phyloP scores from a whole-genome alignment of 2,888 invertebrate species.

The Tetragnatha montana region DNA sequence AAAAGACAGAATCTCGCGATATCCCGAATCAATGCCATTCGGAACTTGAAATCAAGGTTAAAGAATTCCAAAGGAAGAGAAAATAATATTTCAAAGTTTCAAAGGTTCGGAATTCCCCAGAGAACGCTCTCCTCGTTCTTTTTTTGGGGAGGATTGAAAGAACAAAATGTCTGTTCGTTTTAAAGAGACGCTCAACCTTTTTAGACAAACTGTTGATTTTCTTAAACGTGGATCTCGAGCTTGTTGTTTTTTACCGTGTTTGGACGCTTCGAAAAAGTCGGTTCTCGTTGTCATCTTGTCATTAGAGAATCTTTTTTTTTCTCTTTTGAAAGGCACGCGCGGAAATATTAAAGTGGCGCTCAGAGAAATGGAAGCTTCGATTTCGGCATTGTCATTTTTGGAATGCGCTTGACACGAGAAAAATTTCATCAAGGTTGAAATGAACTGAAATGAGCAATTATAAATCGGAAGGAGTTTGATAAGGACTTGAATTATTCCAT shows the following conservation, averaged over 20 bases:
- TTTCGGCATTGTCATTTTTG: constrained; percentile 9
- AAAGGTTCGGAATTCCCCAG: constrained; percentile 14
- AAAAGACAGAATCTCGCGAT: not conserved
- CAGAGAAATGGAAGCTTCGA: not conserved
- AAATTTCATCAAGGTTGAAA: constrained; percentile 16
- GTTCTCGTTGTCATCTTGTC: constrained; percentile 47
- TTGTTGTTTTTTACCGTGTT: constrained; percentile 11
- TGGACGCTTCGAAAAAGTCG: not conserved
- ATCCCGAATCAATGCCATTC: not conserved
- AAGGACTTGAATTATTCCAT: too few relatives aligned
- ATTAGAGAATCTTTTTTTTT: not conserved
- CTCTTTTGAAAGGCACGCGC: too few relatives aligned
- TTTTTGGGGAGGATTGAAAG: not conserved
- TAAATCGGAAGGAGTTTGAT: too few relatives aligned
- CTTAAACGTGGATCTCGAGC: constrained; percentile 10
- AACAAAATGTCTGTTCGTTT: constrained; percentile 21
- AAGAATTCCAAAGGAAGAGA: constrained; percentile 8
- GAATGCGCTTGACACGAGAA: not conserved
- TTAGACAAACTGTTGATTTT: constrained; percentile 45
- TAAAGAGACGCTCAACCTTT: not conserved
- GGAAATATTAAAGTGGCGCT: too few relatives aligned
- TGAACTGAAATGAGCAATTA: not conserved
- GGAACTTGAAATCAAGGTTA: not conserved
- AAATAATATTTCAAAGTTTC: not conserved
- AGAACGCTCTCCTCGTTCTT: constrained; percentile 14